phyloP scores from a whole-genome alignment of 2,888 invertebrate genomes.

The Eupithecia vulgata region DNA sequence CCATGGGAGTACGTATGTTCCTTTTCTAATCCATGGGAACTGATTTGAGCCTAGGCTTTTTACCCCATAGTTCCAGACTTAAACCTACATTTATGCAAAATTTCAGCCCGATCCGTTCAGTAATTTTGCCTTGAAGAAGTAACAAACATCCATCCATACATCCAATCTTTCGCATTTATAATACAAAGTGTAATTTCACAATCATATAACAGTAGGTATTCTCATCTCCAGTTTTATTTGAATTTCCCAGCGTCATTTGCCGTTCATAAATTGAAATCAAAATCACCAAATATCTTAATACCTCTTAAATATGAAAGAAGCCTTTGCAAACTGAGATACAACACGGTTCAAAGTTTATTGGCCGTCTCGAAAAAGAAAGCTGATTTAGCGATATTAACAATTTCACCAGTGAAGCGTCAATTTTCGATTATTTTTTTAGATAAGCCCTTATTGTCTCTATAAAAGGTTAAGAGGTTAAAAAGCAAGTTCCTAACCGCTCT shows the following conservation, averaged over 20 bases:
- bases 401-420: constrained; percentile 50
- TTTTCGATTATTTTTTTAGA: constrained; percentile 51
- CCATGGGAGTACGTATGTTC: too few species aligned
- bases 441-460: constrained; percentile 30
- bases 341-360: constrained; percentile 41
- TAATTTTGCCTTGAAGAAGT: too few species aligned
- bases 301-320: constrained; percentile 36
- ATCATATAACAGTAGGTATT: background rate
- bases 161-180: too few species aligned
- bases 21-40: too few species aligned
- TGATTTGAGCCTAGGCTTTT: too few species aligned
- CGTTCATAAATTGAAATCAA: constrained; percentile 47
- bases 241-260: constrained; percentile 52
- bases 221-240: constrained; percentile 42
- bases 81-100: too few species aligned
- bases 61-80: too few species aligned
- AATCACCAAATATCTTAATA: constrained; percentile 43
- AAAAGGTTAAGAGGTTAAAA: constrained; percentile 14
- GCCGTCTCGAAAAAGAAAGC: constrained; percentile 48
- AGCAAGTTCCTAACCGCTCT: background rate
- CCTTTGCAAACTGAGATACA: constrained; percentile 36
- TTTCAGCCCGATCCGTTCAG: too few species aligned
- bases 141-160: too few species aligned
- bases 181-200: background rate
- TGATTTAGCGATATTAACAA: constrained; percentile 56